phyloP scores from a whole-genome alignment of 2,797 vertebrate species.

The Danio jaintianensis region DNA sequence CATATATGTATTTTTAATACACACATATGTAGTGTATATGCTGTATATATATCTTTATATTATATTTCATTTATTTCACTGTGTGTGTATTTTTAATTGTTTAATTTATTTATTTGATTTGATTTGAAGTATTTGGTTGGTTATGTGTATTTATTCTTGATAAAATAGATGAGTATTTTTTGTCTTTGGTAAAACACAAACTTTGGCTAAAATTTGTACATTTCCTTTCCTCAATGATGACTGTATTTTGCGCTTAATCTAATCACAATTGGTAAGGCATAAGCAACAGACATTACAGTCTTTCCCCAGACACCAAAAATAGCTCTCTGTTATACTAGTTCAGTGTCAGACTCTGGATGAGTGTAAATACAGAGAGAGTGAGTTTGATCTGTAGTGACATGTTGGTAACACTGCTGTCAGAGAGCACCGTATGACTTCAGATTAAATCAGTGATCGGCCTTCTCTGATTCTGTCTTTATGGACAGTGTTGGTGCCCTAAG shows the following conservation, averaged over 20 bases:
- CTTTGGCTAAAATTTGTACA: neutral
- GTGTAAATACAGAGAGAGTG: neutral
- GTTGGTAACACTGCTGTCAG: conserved; percentile 32
- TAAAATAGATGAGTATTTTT: neutral
- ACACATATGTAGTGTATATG: no score
- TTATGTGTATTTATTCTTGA: no score
- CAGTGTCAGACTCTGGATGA: neutral
- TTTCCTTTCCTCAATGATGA: neutral
- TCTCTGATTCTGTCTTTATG: conserved; percentile 3
- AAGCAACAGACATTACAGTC: neutral
- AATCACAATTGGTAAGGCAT: neutral
- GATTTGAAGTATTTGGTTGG: no score
- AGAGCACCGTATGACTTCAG: conserved; percentile 7
- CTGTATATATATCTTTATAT: no score
- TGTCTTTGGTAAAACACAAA: neutral
- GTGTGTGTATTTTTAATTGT: no score
- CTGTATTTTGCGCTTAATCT: neutral
- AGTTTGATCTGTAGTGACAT: conserved; percentile 13
- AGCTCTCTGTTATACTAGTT: neutral
- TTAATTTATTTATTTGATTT: no score
- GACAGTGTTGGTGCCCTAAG: conserved; percentile 13
- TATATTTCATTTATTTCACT: no score
- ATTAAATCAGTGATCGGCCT: conserved; percentile 25
- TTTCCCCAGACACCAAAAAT: neutral
- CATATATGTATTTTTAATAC: no score